Evolutionary conservation across 2,113 vertebrate species (phyloP).

Genomic region (Sphyrna mokarran): DNA sequence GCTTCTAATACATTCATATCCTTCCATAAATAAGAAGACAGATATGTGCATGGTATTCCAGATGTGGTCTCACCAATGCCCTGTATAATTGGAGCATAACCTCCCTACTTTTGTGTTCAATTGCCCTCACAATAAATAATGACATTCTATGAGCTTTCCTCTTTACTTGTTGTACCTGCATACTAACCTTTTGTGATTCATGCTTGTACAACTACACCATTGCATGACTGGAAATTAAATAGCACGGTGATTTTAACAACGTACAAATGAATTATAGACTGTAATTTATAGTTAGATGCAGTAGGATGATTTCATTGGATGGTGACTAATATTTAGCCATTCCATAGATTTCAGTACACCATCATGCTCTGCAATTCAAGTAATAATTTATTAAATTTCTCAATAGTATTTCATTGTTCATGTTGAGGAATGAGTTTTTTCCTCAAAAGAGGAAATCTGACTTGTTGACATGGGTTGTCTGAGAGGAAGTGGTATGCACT

Average conservation of each 20-base stretch:
- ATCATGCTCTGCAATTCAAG: neutral
- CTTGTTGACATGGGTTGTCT: neutral
- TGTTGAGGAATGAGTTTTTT: neutral
- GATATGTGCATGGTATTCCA: no score
- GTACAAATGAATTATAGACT: neutral
- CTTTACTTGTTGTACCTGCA: no score
- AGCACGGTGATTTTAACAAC: no score
- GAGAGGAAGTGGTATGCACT: neutral
- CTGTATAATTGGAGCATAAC: no score
- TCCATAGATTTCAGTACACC: neutral
- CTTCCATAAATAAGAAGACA: no score
- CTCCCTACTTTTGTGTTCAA: no score
- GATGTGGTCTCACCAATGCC: no score
- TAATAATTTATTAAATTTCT: neutral
- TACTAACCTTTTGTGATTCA: no score
- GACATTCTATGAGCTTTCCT: no score
- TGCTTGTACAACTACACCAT: no score
- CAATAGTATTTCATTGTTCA: neutral
- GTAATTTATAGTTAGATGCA: neutral
- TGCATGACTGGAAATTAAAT: neutral
- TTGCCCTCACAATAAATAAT: no score
- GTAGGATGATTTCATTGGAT: neutral
- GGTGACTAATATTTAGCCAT: neutral
- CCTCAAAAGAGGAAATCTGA: neutral
- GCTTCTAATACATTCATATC: no score